These are phyloP conservation scores for Orius laevigatus DNA, from an alignment of 1,140 invertebrate genomes.

Conservation along the genomic window DNA sequence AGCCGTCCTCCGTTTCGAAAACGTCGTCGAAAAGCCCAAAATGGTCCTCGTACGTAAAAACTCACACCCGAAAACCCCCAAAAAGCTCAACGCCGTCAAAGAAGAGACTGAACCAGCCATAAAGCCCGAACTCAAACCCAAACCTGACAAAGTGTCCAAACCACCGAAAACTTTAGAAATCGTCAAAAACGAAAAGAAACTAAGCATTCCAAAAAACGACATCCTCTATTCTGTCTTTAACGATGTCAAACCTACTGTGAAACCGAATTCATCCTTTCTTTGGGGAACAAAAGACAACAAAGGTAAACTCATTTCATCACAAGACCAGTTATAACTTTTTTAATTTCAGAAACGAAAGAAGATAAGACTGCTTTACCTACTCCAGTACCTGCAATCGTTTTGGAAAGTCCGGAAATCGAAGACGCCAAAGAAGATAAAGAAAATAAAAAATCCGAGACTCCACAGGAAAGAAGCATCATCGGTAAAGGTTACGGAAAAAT, in stretches of 20 bases:
- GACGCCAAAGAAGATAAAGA: conserved; percentile 2
- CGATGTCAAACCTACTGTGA: background rate
- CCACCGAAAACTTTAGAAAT: background rate
- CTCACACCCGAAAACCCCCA: background rate
- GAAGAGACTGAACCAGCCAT: background rate
- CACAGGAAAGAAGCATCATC: background rate
- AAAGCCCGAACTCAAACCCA: conserved; percentile 1
- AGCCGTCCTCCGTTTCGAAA: conserved; percentile 8
- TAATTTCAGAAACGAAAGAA: background rate
- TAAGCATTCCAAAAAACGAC: too few relatives aligned
- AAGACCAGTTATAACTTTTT: background rate
- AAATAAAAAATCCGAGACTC: conserved; percentile 1
- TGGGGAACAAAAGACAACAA: background rate
- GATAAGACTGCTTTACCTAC: background rate
- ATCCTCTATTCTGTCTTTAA: too few relatives aligned
- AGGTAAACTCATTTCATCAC: background rate
- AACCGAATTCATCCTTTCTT: background rate
- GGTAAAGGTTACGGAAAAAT: conserved; percentile 8
- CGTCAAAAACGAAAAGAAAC: background rate
- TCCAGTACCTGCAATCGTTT: background rate
- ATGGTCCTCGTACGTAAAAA: conserved; percentile 8
- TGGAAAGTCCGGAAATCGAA: background rate
- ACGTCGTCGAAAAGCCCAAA: background rate
- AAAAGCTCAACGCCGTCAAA: background rate
- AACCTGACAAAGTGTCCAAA: conserved; percentile 2